A percentile compares a stretch with the other conserved stretches of the same genome.
These are phyloP conservation scores for Atherix ibis DNA, from an alignment of 2,888 invertebrate genomes.

Conservation along the genomic window DNA sequence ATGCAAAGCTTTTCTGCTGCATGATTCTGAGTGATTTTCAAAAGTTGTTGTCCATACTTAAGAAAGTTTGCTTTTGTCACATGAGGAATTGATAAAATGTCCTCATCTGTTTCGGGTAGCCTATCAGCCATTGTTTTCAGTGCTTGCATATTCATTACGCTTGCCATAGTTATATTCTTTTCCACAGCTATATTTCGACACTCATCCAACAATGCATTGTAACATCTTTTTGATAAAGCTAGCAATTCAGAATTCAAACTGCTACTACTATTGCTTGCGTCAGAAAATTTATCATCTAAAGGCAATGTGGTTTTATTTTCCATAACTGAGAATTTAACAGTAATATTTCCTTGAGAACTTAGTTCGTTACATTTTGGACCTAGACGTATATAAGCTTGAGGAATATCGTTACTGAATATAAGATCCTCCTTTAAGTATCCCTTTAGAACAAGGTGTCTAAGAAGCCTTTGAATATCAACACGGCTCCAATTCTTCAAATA, in stretches of 20 bases:
- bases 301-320: not conserved
- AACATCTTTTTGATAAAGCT: conserved; percentile 43
- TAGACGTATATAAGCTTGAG: conserved; percentile 64
- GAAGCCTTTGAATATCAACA: conserved; percentile 60
- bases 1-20: conserved; percentile 45
- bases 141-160: conserved; percentile 50
- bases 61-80: conserved; percentile 75
- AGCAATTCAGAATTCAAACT: conserved; percentile 29
- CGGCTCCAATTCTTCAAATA: conserved; percentile 49
- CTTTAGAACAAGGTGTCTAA: conserved; percentile 68
- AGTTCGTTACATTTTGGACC: conserved; percentile 51
- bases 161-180: conserved; percentile 41
- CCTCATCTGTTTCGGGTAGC: conserved; percentile 55
- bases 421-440: conserved; percentile 61
- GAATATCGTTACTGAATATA: conserved; percentile 61
- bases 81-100: conserved; percentile 71
- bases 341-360: conserved; percentile 36
- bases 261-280: conserved; percentile 8
- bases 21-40: conserved; percentile 60
- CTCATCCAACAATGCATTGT: conserved; percentile 47
- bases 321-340: conserved; percentile 39
- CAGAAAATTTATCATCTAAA: conserved; percentile 12
- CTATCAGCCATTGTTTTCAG: conserved; percentile 61
- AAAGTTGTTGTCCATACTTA: conserved; percentile 63
- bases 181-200: conserved; percentile 45